phyloP scores from a whole-genome alignment of 1,140 invertebrate species.

The Callitettix versicolor region DNA sequence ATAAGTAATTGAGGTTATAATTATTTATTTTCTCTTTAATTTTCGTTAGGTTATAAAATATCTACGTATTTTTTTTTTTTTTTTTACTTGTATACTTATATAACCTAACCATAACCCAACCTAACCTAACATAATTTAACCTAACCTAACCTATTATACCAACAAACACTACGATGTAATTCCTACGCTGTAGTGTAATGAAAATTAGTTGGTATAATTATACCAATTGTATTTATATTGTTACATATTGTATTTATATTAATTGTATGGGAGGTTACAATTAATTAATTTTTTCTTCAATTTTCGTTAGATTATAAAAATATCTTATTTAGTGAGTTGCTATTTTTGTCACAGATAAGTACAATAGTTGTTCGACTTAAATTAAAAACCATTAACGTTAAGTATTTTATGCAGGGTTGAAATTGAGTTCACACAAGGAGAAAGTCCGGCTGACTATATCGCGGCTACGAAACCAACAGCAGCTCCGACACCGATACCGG shows the following conservation, averaged over 20 bases:
- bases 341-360: background rate
- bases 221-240: too few species aligned
- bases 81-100: too few species aligned
- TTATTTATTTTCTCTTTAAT: background rate
- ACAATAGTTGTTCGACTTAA: background rate
- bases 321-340: background rate
- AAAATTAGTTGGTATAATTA: too few species aligned
- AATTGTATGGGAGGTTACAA: background rate
- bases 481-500: conserved; percentile 29
- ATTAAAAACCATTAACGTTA: background rate
- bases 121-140: too few species aligned
- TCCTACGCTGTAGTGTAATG: too few species aligned
- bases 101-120: too few species aligned
- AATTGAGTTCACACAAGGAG: conserved; percentile 71
- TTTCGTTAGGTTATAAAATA: background rate
- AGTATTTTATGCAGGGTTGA: conserved; percentile 49
- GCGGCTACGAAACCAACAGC: conserved; percentile 43
- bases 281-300: background rate
- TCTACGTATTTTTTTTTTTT: too few species aligned
- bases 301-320: background rate
- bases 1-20: too few species aligned
- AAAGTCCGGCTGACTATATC: conserved; percentile 62
- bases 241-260: too few species aligned
- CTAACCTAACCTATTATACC: too few species aligned
- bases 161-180: too few species aligned